These are phyloP conservation scores for Emys orbicularis DNA, from an alignment of 2,797 vertebrate genomes.

Conservation along the genomic window DNA sequence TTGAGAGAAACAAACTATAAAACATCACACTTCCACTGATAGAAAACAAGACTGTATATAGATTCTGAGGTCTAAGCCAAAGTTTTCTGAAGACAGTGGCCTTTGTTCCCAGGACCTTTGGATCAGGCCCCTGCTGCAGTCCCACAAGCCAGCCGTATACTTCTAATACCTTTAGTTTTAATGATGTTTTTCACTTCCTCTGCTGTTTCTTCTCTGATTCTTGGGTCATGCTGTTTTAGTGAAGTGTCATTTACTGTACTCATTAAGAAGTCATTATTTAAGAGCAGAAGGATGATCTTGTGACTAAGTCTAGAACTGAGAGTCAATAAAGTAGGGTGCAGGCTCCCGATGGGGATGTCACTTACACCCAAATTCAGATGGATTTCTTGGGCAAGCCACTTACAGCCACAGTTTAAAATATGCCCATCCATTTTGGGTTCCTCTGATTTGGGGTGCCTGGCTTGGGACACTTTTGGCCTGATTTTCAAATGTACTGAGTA, in stretches of 20 bases:
- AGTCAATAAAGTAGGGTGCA: not conserved
- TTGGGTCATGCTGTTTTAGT: not conserved
- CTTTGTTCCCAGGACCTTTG: not conserved
- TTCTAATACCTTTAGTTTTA: not conserved
- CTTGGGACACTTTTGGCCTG: not conserved
- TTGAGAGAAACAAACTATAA: not conserved
- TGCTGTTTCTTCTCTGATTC: fast-evolving
- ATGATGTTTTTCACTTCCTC: not conserved
- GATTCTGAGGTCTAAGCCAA: not conserved
- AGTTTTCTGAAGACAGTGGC: not conserved
- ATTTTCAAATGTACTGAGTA: not conserved
- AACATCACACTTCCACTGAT: not conserved
- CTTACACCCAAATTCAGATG: not conserved
- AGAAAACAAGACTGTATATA: not conserved
- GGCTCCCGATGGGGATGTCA: not conserved
- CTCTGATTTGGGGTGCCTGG: not conserved
- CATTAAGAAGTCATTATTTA: not conserved
- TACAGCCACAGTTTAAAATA: not conserved
- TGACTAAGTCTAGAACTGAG: not conserved
- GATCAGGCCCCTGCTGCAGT: fast-evolving
- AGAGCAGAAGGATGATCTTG: not conserved
- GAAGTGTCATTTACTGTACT: not conserved
- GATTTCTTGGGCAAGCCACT: not conserved
- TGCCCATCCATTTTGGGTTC: not conserved
- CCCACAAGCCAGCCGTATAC: not conserved